Percentiles rank a stretch among this genome's conserved stretches.
Evolutionary conservation across 2,888 invertebrate species (phyloP).

Genomic region (Caenorhabditis angaria): DNA sequence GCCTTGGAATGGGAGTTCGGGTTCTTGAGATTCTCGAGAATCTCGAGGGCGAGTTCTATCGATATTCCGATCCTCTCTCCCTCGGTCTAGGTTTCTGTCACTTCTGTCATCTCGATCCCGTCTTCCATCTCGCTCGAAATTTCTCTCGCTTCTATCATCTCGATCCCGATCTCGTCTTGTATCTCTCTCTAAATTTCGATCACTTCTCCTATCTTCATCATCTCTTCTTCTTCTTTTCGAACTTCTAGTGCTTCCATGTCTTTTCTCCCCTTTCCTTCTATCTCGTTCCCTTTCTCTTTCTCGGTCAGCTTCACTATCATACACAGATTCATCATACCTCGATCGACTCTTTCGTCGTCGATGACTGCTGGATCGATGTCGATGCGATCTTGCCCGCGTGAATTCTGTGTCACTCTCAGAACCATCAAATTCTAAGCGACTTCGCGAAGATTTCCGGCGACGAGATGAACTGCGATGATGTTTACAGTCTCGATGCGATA

Average conservation of each 20-base stretch:
- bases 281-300: slow-evolving; percentile 10
- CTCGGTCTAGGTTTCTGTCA: slow-evolving; percentile 15
- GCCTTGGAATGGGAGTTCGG: slow-evolving; percentile 29
- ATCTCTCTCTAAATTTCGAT: slow-evolving; percentile 21
- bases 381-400: slow-evolving; percentile 23
- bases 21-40: slow-evolving; percentile 16
- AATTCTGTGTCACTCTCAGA: slow-evolving; percentile 31
- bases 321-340: slow-evolving; percentile 46
- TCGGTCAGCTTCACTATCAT: slow-evolving; percentile 32
- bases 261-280: slow-evolving; percentile 5
- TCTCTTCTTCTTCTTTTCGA: slow-evolving; percentile 22
- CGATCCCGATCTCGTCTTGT: slow-evolving; percentile 15
- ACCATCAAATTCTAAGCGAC: slow-evolving; percentile 44
- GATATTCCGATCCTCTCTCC: slow-evolving; percentile 3
- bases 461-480: slow-evolving; percentile 51
- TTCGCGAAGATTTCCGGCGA: slow-evolving; percentile 40
- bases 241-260: slow-evolving; percentile 39
- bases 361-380: slow-evolving; percentile 32
- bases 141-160: slow-evolving; percentile 19
- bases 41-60: slow-evolving; percentile 22
- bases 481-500: slow-evolving; percentile 48
- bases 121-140: slow-evolving; percentile 15
- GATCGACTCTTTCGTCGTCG: slow-evolving; percentile 43
- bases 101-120: slow-evolving; percentile 16
- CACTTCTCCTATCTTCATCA: slow-evolving; percentile 15